These are phyloP conservation scores for Stramonita haemastoma DNA, from an alignment of 2,888 invertebrate genomes.

Conservation along the genomic window DNA sequence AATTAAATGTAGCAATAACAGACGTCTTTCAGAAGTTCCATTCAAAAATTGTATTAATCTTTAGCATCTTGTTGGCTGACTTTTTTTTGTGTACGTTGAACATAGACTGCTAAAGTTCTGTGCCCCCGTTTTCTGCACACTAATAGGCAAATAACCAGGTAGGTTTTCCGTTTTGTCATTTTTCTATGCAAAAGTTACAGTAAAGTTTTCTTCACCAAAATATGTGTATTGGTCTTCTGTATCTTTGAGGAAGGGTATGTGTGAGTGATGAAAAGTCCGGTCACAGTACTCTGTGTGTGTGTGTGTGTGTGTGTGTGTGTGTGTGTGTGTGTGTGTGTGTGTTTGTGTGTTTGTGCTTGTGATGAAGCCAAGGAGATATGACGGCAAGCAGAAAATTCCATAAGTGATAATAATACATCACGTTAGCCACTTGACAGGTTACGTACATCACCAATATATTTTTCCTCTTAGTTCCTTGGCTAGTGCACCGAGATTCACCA, in stretches of 20 bases:
- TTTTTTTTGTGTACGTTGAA: background rate
- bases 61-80: background rate
- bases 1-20: background rate
- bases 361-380: background rate
- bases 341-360: too few species aligned
- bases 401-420: too few species aligned
- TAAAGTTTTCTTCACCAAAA: constrained; percentile 26
- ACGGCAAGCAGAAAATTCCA: too few species aligned
- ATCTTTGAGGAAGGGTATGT: background rate
- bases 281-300: background rate
- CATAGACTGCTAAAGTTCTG: background rate
- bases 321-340: too few species aligned
- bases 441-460: too few species aligned
- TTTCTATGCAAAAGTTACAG: constrained; percentile 15
- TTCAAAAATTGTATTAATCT: background rate
- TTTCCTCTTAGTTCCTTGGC: too few species aligned
- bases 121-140: background rate
- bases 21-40: background rate
- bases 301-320: too few species aligned
- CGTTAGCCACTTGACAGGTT: too few species aligned
- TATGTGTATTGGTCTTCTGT: background rate
- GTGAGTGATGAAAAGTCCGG: background rate
- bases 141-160: background rate
- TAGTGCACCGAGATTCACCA: too few species aligned
- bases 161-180: background rate